Evolutionary conservation across 2,888 invertebrate genomes (phyloP), one percentile per base, ranked within the genome.

Genomic region (Spisula solida): DNA sequence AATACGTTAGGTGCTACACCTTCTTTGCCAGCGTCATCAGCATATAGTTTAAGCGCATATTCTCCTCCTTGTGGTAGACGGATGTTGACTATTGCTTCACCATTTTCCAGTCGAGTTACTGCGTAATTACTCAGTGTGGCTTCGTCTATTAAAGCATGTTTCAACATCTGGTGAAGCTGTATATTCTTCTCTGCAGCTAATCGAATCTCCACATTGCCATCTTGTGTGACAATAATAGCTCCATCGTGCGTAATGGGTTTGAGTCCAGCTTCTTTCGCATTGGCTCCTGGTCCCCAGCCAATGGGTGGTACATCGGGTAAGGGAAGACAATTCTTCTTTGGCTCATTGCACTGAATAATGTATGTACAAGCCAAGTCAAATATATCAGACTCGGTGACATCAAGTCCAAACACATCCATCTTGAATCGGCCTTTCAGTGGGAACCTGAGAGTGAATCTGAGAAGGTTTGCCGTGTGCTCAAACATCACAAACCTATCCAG

Each of bases 341-440:
- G 92, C 41, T 93, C 90, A 4, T 93, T 90, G 89, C 96, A 96
- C 56, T 93, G 90, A 41, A 96, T 95, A 25, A 96, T 92, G 91
- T 96, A 96, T 25, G 96, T 95, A 88, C 96, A 96, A 14, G 94
- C 94, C 81, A 96, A 91, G 87, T 96, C 96, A 90, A 96, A 95
- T 31, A 95, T 93, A 85, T 95, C 95, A 29, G 95, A 95, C 83
- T 94, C 93, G 5, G 90, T 88, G 1, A 93, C 87, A 90, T 96
- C 95, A 81, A 94, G 90, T 12, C 96, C 96, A 91, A 95, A 96
- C 31, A 96, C 92, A 90, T 96, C 96, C 94, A 96, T 91, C 90
- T 96, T 96, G 90, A 95, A 96, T 70, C 90, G 94, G 0, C 96
- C 96, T 55, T 89, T 93, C 10, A 95, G 90, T 0, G 96, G 96